Conservation (phyloP, 2,797 vertebrate species). For the Clarias platycephalus region DNA sequence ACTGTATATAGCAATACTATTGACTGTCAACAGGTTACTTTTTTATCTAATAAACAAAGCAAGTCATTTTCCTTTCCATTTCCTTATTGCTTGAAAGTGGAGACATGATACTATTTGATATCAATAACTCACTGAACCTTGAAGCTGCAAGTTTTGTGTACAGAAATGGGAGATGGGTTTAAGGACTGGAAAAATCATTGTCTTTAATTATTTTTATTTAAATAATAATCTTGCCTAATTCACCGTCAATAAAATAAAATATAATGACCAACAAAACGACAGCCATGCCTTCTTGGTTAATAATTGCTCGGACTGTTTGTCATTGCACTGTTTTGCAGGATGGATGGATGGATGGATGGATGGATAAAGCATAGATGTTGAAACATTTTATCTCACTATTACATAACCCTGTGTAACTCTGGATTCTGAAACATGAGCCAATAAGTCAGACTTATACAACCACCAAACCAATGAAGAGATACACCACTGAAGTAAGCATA, state of each 20-base stretch:
- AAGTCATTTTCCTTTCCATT: not conserved
- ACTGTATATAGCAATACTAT: not conserved
- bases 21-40: not conserved
- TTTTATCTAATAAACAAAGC: not conserved
- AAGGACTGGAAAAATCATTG: not conserved
- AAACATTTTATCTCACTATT: not conserved
- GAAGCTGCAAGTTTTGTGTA: not conserved
- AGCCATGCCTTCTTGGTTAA: not conserved
- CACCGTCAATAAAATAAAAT: not conserved
- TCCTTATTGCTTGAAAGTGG: not conserved
- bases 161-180: not conserved
- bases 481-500: constrained; percentile 4
- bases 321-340: too few species aligned
- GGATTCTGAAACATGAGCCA: not conserved
- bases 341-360: too few species aligned
- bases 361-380: not conserved
- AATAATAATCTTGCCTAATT: not conserved
- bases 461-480: not conserved
- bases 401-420: not conserved
- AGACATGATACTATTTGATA: not conserved
- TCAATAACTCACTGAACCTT: not conserved
- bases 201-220: too few species aligned
- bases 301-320: not conserved
- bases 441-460: not conserved
- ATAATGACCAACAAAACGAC: not conserved